Percentiles rank a stretch among this genome's conserved stretches.
phyloP scores from a whole-genome alignment of 2,888 invertebrate species.

The Meganola albula region DNA sequence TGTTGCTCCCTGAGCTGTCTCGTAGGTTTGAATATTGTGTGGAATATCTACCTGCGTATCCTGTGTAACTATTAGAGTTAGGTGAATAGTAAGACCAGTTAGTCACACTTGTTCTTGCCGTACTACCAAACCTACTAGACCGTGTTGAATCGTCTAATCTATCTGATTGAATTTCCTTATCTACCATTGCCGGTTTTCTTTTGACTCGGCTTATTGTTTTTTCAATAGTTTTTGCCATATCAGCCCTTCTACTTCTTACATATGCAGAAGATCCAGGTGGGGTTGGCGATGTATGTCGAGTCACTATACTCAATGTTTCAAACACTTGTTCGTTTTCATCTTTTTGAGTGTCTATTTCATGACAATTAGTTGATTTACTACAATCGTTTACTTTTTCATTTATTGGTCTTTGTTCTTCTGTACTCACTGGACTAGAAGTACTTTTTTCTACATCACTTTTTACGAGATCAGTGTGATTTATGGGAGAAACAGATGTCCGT shows the following conservation, averaged over 20 bases:
- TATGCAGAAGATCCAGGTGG: slow-evolving; percentile 81
- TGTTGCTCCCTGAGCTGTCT: slow-evolving; percentile 42
- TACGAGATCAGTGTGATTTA: slow-evolving; percentile 40
- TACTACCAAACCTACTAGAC: slow-evolving; percentile 78
- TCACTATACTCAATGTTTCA: slow-evolving; percentile 80
- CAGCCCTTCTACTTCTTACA: slow-evolving; percentile 81
- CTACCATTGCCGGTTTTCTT: slow-evolving; percentile 76
- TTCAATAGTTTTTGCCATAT: slow-evolving; percentile 84
- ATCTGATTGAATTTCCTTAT: slow-evolving; percentile 86
- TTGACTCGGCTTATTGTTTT: slow-evolving; percentile 81
- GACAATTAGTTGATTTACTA: slow-evolving; percentile 17
- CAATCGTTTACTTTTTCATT: slow-evolving; percentile 25
- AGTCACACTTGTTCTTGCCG: slow-evolving; percentile 77
- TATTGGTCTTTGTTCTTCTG: slow-evolving; percentile 33
- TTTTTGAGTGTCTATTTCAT: slow-evolving; percentile 22
- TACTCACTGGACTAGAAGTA: slow-evolving; percentile 29
- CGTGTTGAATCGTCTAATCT: slow-evolving; percentile 83
- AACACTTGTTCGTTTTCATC: slow-evolving; percentile 41
- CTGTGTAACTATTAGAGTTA: slow-evolving; percentile 54
- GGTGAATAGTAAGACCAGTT: slow-evolving; percentile 82
- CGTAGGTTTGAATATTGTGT: slow-evolving; percentile 62
- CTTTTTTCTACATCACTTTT: slow-evolving; percentile 44
- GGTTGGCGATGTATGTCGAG: slow-evolving; percentile 88
- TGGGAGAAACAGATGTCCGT: slow-evolving; percentile 57
- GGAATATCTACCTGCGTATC: slow-evolving; percentile 69